Percentiles rank a stretch among this genome's conserved stretches.
Conservation (phyloP, 1,140 invertebrate species). For the Limonius californicus region DNA sequence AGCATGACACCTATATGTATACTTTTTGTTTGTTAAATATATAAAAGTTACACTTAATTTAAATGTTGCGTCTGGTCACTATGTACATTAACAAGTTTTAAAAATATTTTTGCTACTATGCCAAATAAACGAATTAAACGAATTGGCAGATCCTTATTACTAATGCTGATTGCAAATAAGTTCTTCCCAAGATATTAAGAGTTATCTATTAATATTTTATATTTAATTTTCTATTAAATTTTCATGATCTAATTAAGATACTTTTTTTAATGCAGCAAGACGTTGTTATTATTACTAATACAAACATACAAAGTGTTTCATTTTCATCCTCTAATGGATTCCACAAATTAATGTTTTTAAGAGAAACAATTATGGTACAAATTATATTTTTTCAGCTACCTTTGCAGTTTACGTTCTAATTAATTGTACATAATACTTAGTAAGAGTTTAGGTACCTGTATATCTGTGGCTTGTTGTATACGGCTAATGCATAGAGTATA, state of each 20-base stretch:
- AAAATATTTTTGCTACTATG: no score
- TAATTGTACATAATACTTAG: slow-evolving; percentile 21
- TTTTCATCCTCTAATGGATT: background rate
- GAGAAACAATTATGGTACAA: slow-evolving; percentile 12
- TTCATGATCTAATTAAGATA: background rate
- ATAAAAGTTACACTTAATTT: no score
- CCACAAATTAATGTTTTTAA: background rate
- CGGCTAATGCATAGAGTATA: slow-evolving; percentile 26
- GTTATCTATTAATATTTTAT: no score
- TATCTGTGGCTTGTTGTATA: slow-evolving; percentile 45
- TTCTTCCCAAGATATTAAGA: no score
- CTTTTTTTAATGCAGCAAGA: background rate
- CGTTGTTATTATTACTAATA: background rate
- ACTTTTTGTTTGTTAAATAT: no score
- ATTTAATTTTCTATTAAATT: no score
- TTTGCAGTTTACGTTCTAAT: background rate
- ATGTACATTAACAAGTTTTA: no score
- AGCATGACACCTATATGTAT: no score
- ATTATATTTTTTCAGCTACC: background rate
- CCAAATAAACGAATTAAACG: no score
- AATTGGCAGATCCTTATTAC: no score
- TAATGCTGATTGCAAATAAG: no score
- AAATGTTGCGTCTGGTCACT: no score
- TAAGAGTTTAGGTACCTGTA: slow-evolving; percentile 44
- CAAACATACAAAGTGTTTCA: slow-evolving; percentile 4